Evolutionary conservation across 37 sponge, comb jelly and placozoan genomes (phyloP).

Genomic region (Haliclona indistincta): DNA sequence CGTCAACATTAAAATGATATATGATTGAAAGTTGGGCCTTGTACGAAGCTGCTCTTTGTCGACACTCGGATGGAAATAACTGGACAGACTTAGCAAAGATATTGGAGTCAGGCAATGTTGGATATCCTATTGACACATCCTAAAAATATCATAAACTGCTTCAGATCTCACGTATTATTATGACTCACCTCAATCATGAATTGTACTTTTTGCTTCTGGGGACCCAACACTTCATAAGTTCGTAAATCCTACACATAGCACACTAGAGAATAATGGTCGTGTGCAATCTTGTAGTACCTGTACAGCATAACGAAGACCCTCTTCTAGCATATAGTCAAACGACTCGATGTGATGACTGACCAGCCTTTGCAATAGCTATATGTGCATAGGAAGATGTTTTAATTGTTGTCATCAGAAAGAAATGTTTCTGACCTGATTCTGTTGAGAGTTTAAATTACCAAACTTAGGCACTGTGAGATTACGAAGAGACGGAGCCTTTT

Average conservation of each 20-base stretch:
- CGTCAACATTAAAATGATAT: conserved; percentile 60
- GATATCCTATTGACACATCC: conserved; percentile 74
- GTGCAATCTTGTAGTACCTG: conserved; percentile 27
- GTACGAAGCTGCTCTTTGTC: conserved; percentile 64
- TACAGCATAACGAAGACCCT: conserved; percentile 80
- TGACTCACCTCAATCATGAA: conserved; percentile 45
- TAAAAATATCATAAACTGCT: conserved; percentile 29
- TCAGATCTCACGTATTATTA: background rate
- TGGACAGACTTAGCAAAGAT: conserved; percentile 52
- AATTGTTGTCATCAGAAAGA: too few species aligned
- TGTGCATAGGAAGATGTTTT: background rate
- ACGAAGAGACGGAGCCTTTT: background rate
- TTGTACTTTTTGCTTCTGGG: conserved; percentile 37
- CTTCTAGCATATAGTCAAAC: conserved; percentile 85
- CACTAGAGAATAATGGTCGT: too few species aligned
- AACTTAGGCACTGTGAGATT: background rate
- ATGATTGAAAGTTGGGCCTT: conserved; percentile 66
- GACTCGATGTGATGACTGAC: conserved; percentile 83
- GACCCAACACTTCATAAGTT: conserved; percentile 60
- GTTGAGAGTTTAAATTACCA: background rate
- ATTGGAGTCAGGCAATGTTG: conserved; percentile 65
- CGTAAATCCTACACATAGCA: conserved; percentile 42
- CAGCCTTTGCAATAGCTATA: conserved; percentile 74
- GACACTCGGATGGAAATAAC: conserved; percentile 73
- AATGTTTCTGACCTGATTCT: background rate